Evolutionary conservation across 23 tunicate genomes (phyloP), one percentile per base, ranked within the genome.

Genomic region (Ascidia mentula): DNA sequence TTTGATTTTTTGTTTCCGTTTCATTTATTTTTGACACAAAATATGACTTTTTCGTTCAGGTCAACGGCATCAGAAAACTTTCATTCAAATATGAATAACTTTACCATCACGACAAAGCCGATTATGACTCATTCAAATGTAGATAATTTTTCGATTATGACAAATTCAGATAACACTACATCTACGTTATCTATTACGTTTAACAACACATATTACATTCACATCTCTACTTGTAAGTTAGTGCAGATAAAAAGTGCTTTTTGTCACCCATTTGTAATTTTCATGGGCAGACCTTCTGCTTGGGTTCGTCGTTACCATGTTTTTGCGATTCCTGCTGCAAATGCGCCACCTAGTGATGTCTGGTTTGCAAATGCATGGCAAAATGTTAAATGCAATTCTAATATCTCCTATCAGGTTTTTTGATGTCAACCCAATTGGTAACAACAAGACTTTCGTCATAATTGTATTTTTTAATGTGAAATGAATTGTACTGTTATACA

Each of bases 391-490:
- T 42, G 72, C 98, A 0, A 61, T 95, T 18, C 31, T 89, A 34
- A 60, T 59, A 34, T 78, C 98, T 13, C 79, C 96, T 3, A 59
- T 89, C 9, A 45, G 95, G 18, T 95, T 95, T 72, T 95, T 95
- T 60, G 98, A 95, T 90, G 81, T 38, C 38, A 89, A 79, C 2
- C n/a, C n/a, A n/a, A 33, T n/a, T n/a, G n/a, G n/a, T n/a, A n/a
- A n/a, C n/a, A n/a, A n/a, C n/a, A n/a, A n/a, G n/a, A n/a, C n/a
- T n/a, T n/a, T n/a, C n/a, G n/a, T n/a, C n/a, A n/a, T n/a, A 42
- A n/a, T n/a, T 9, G 53, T 42, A 9, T 42, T 42, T 42, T 42
- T 42, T 12, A n/a, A n/a, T n/a, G n/a, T n/a, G n/a, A n/a, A n/a
- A n/a, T n/a, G n/a, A n/a, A n/a, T n/a, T n/a, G n/a, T n/a, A 9